phyloP scores from a whole-genome alignment of 35 echinoderm and acorn worm species.

The Holothuria glaberrima region DNA sequence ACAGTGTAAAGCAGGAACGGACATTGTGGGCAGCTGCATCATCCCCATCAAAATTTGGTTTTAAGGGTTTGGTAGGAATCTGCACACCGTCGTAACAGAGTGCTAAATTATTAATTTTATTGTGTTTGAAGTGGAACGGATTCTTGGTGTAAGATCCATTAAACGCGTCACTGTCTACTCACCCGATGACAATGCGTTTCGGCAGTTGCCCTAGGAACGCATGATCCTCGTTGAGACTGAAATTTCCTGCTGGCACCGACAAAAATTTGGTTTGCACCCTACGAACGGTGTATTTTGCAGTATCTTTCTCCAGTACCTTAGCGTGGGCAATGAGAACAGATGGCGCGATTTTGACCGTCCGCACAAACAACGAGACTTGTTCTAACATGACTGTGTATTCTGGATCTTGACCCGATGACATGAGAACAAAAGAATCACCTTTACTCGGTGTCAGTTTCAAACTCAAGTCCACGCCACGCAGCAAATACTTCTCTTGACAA shows the following conservation, averaged over 20 bases:
- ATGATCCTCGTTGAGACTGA: conserved; percentile 62
- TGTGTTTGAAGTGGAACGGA: background rate
- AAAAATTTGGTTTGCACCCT: conserved; percentile 65
- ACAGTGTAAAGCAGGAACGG: too few species aligned
- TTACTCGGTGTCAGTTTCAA: conserved; percentile 59
- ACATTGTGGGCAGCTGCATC: too few species aligned
- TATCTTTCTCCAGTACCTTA: conserved; percentile 62
- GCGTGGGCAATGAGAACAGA: too few species aligned
- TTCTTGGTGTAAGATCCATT: conserved; percentile 63
- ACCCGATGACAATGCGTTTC: conserved; percentile 52
- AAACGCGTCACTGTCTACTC: conserved; percentile 63
- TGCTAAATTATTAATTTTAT: too few species aligned
- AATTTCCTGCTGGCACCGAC: conserved; percentile 60
- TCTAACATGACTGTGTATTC: conserved; percentile 55
- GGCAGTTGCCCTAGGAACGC: conserved; percentile 73
- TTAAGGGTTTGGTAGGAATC: too few species aligned
- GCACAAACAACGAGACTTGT: conserved; percentile 6
- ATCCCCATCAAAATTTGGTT: too few species aligned
- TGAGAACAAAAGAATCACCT: conserved; percentile 55
- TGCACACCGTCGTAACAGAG: too few species aligned
- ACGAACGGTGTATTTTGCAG: conserved; percentile 68
- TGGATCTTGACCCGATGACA: conserved; percentile 34
- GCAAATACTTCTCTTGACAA: conserved; percentile 65
- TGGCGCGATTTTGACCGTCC: conserved; percentile 6
- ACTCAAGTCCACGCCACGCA: conserved; percentile 58